A percentile compares a stretch with the other conserved stretches of the same genome.
phyloP scores from a whole-genome alignment of 2,113 vertebrate species.

The Hiodon tergisus region DNA sequence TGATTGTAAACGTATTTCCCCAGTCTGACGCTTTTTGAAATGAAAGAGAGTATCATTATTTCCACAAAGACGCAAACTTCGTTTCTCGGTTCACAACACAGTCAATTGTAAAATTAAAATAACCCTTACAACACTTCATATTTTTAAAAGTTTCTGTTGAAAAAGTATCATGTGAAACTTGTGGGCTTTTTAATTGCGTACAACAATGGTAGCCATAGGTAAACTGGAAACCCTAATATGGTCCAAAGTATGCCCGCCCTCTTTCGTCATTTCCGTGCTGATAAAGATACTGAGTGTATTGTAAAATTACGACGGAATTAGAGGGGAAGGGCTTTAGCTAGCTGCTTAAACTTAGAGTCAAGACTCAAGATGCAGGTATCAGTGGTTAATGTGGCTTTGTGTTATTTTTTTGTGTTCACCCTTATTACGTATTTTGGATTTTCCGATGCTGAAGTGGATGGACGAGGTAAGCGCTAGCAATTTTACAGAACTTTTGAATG shows the following conservation, averaged over 20 bases:
- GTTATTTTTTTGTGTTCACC: conserved; percentile 42
- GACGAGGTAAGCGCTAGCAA: conserved; percentile 48
- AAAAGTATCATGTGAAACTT: too few relatives aligned
- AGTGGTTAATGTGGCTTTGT: conserved; percentile 30
- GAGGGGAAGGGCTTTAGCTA: background rate
- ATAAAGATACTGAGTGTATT: background rate
- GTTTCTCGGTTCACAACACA: too few relatives aligned
- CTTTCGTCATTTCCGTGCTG: conserved; percentile 6
- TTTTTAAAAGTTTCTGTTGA: too few relatives aligned
- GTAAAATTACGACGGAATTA: background rate
- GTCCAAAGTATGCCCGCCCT: background rate
- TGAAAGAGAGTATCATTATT: too few relatives aligned
- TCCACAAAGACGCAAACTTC: too few relatives aligned
- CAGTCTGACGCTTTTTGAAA: too few relatives aligned
- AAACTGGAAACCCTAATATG: background rate
- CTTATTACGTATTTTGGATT: conserved; percentile 27
- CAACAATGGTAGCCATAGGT: background rate
- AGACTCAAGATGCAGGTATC: conserved; percentile 48
- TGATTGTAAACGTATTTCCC: too few relatives aligned
- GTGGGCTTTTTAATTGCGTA: background rate
- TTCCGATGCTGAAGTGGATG: conserved; percentile 38
- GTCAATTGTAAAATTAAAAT: too few relatives aligned
- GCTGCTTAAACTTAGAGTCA: background rate
- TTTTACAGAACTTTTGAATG: background rate
- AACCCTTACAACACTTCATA: too few relatives aligned